A percentile compares a stretch with the other conserved stretches of the same genome.
phyloP scores from a whole-genome alignment of 2,888 invertebrate species.

The Amiota communis region DNA sequence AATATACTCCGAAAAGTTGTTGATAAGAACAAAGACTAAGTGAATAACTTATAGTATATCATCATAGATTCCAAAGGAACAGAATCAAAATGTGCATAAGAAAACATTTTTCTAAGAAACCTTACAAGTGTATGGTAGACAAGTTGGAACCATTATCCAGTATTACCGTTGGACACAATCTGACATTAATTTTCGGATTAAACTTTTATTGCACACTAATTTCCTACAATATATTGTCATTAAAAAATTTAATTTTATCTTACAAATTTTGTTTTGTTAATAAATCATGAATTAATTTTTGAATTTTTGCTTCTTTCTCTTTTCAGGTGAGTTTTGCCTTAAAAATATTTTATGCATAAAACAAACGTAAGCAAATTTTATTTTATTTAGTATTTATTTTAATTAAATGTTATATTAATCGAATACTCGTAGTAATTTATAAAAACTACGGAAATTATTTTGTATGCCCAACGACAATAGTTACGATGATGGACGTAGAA shows the following conservation, averaged over 20 bases:
- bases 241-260: not conserved
- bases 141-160: too few species aligned
- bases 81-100: too few species aligned
- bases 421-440: not conserved
- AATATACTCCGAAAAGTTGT: too few species aligned
- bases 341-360: not conserved
- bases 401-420: not conserved
- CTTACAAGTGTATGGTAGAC: too few species aligned
- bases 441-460: conserved; percentile 32
- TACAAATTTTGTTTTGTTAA: conserved; percentile 34
- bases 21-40: too few species aligned
- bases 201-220: not conserved
- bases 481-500: not conserved
- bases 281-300: not conserved
- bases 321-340: conserved; percentile 39
- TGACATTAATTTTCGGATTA: too few species aligned
- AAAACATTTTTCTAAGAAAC: too few species aligned
- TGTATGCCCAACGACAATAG: conserved; percentile 33
- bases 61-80: too few species aligned
- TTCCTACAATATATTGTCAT: not conserved
- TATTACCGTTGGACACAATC: too few species aligned
- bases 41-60: too few species aligned
- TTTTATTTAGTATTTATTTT: not conserved
- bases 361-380: conserved; percentile 4
- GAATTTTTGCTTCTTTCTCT: conserved; percentile 20